Base-by-base conservation (phyloP, 2,888 invertebrate species). In the Pterostichus niger region DNA sequence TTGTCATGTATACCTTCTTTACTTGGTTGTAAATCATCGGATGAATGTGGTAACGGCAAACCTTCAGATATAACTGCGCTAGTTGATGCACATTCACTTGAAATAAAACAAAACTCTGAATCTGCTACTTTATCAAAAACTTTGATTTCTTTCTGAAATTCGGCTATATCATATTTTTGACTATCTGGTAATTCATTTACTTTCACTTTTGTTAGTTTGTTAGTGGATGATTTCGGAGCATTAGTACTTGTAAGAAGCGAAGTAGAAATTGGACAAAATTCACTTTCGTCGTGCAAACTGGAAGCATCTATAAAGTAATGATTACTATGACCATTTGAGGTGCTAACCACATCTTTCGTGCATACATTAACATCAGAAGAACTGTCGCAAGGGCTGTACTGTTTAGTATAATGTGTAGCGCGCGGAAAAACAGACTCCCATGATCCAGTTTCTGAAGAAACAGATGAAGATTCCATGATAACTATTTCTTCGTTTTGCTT, bases 241-340 rank as follows among this genome's bases (percentile, higher is more conserved):
- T 17, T 73, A 15, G 24, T 46, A 24, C 13, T 31, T 49, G 79
- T n/a, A 33, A 68, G 40, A 35, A 73, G 13, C 11, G 81, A 40
- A 68, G 54, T 56, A 46, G 49, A 24, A 49, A 76, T 76, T 6
- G 77, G 24, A 49, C 80, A 80, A 31, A 89, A 87, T 85, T 94
- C 93, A 83, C 92, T 92, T 87, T 96, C 95, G 88, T 96, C 96
- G 24, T 92, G 92, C 84, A 96, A 90, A 87, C 93, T 94, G 6
- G 96, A 94, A 13, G 95, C 96, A 88, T 96, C 95, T 85, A 96
- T 96, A 86, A 96, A 96, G 88, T 94, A 96, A 84, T 93, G 79
- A 84, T 78, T 76, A 6, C 40, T 35, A 73, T 80, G 80, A 4
- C 81, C 81, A 52, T 81, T 81, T 6, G 81, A 81, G 7, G 81